These are phyloP conservation scores for Clanis bilineata DNA, from an alignment of 2,888 invertebrate genomes.

Conservation along the genomic window DNA sequence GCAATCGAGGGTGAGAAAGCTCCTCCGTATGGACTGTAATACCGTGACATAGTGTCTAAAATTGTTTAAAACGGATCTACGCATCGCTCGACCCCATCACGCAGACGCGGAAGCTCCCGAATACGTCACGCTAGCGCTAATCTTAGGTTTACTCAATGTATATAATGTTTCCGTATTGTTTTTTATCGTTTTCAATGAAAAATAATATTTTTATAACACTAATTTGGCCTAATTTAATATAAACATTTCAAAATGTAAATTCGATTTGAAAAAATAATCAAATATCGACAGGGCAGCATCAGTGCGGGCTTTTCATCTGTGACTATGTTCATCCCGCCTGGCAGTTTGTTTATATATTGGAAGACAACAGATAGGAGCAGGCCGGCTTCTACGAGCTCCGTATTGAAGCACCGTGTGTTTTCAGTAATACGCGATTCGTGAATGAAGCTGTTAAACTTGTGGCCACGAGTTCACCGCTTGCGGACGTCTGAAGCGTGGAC, in stretches of 20 bases:
- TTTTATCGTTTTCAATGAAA: slow-evolving; percentile 19
- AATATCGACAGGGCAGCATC: slow-evolving; percentile 11
- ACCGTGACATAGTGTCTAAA: slow-evolving; percentile 58
- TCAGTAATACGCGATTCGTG: slow-evolving; percentile 61
- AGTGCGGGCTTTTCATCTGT: slow-evolving; percentile 37
- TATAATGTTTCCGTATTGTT: slow-evolving; percentile 48
- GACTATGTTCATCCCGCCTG: slow-evolving; percentile 71
- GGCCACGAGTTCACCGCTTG: slow-evolving; percentile 9
- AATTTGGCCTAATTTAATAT: background rate
- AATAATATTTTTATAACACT: slow-evolving; percentile 20
- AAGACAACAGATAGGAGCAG: slow-evolving; percentile 78
- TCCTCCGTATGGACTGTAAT: slow-evolving; percentile 57
- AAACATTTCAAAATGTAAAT: background rate
- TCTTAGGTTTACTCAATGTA: slow-evolving; percentile 45
- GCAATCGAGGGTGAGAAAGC: slow-evolving; percentile 50
- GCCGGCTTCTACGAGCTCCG: slow-evolving; percentile 67
- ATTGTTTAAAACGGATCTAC: slow-evolving; percentile 50
- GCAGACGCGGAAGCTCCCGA: slow-evolving; percentile 72
- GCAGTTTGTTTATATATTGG: slow-evolving; percentile 79
- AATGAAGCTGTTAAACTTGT: slow-evolving; percentile 48
- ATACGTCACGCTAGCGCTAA: slow-evolving; percentile 76
- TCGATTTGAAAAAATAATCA: background rate
- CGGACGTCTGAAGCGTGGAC: slow-evolving; percentile 17
- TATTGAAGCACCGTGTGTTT: slow-evolving; percentile 55
- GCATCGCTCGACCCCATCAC: slow-evolving; percentile 55